Base-by-base conservation (phyloP, 2,797 vertebrate species). In the Myoxocephalus aenaeus region DNA sequence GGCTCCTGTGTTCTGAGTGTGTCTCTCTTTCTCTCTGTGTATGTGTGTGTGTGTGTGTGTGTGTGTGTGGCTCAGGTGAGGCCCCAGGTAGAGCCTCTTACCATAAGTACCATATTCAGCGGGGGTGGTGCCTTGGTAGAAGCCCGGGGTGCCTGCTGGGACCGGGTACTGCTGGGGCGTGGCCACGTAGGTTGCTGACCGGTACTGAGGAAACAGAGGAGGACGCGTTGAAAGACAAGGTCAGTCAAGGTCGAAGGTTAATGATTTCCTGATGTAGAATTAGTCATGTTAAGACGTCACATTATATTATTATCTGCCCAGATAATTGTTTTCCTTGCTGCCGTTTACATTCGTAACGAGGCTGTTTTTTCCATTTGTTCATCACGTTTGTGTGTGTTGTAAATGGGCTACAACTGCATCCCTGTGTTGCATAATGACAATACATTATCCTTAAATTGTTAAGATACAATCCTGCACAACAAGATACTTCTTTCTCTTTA, bases 101-200 rank as follows among this genome's bases (percentile, higher is more conserved):
- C 97, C 97, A 81, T 97, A 98, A 92, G 94, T 96, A 94, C 97
- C 95, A 70, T 97, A 99, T 78, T 99, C 97, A 83, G 97, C 96
- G 58, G 97, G 96, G 92, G 95, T 98, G 88, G 97, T 97, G 94
- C 96, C 95, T 58, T 97, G 93, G 87, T 97, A 99, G 94, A 97
- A 99, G 88, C 96, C 93, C 58, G 97, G 95, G 79, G 97, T 97
- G 32, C 97, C 96, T 11, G 97, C 84, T 82, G 96, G 94, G 73
- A 99, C 97, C 4, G 96, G 96, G 90, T 98, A 99, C 92, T 99
- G 98, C 89, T 97, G 98, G 53, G 97, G 95, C 0, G 97, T 96
- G 82, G 97, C 92, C 78, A 99, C 97, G 0, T 97, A 99, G 0
- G 97, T 95, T n/a, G 89, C 53, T 29, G 97, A 96, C 65, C 97